Evolutionary conservation across 2,797 vertebrate species (phyloP), one percentile per base, ranked within the genome.

Genomic region (Dendrocincla fuliginosa): DNA sequence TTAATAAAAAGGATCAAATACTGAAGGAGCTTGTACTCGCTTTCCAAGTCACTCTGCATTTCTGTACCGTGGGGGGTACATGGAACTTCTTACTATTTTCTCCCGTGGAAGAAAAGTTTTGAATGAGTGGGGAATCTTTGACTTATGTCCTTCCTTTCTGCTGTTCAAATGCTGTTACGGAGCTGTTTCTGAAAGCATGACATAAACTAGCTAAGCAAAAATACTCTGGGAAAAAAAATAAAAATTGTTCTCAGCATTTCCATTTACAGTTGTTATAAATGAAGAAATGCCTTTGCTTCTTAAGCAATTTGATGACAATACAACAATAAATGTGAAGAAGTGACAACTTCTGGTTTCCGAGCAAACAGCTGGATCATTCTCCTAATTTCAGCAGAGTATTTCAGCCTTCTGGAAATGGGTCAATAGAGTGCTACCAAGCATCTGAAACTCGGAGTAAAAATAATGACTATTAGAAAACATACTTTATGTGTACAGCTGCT

Each of bases 401-500:
- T 84, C 88, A 92, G 94, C 73, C 92, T 89, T 86, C 81, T 97
- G 96, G 96, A 97, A 96, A 88, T 24, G 90, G 86, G 95, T 97
- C 96, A 96, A 59, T 52, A 33, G 63, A 95, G 81, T 83, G 84
- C 80, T 96, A 94, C 73, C 42, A 93, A 93, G 89, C 89, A 87
- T 95, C 94, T 94, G 90, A 97, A 95, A 96, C 65, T 88, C 88
- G 13, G 87, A 94, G 94, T 92, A 95, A 96, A 96, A 94, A 96
- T 87, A 97, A 96, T 20, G 93, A 92, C 94, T 95, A 46, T 84
- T 37, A 95, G 93, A 95, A 97, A 92, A 99, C 99, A 97, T 98
- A 99, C 99, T 97, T 98, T 98, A 97, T 99, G 99, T 86, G 98
- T 98, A 97, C 99, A 99, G 86, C 98, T 98, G 98, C 98, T 98